phyloP scores from a whole-genome alignment of 2,888 invertebrate genomes.

The Stictocephala bisonia region DNA sequence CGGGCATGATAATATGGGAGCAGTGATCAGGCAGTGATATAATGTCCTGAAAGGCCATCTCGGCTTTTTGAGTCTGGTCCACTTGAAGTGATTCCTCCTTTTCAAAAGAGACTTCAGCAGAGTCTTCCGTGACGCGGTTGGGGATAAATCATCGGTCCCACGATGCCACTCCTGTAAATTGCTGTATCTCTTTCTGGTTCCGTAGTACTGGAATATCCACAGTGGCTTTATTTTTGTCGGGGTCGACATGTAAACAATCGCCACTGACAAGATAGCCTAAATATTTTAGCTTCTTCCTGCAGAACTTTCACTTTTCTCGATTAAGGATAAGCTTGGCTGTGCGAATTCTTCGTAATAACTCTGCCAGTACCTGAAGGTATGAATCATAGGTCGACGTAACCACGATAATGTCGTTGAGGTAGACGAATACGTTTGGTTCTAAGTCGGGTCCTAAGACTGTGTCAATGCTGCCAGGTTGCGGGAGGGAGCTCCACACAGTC shows the following conservation, averaged over 20 bases:
- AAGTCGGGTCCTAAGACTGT: not conserved
- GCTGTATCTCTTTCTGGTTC: not conserved
- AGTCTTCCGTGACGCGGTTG: not conserved
- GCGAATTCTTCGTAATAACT: not conserved
- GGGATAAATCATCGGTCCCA: constrained; percentile 18
- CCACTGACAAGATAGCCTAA: constrained; percentile 57
- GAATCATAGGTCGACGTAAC: constrained; percentile 39
- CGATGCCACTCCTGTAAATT: constrained; percentile 9
- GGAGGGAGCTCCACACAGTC: not conserved
- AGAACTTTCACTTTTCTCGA: constrained; percentile 56
- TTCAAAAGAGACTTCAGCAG: constrained; percentile 5
- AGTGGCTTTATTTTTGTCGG: not conserved
- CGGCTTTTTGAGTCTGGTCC: not conserved
- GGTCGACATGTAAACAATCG: constrained; percentile 51
- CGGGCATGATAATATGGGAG: constrained; percentile 51
- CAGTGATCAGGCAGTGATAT: constrained; percentile 2
- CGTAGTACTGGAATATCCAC: not conserved
- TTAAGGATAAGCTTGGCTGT: not conserved
- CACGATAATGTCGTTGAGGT: not conserved
- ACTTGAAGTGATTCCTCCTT: not conserved
- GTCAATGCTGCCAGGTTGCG: not conserved
- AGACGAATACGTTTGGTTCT: not conserved
- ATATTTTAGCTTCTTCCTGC: constrained; percentile 51
- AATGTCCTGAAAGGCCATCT: constrained; percentile 9
- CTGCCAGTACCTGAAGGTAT: not conserved